Conservation (phyloP, 2,113 vertebrate species). For the Prietella phreatophila region DNA sequence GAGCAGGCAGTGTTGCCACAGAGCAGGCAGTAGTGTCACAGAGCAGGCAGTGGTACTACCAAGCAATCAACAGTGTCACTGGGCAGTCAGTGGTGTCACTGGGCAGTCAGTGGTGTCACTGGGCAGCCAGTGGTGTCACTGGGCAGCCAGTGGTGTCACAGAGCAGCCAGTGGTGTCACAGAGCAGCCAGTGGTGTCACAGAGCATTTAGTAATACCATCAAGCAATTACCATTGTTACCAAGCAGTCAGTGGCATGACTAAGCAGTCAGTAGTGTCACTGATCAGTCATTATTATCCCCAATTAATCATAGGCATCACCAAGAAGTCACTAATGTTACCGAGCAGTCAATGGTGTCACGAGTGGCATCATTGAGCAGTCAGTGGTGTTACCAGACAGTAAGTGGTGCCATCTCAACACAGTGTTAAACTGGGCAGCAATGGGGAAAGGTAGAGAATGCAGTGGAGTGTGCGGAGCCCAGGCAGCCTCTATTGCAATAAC, state of each 20-base stretch:
- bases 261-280: background rate
- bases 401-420: background rate
- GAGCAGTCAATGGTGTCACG: background rate
- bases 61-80: background rate
- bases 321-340: background rate
- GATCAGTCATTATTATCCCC: background rate
- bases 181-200: background rate
- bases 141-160: background rate
- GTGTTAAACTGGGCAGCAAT: background rate
- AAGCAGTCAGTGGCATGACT: background rate
- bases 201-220: background rate
- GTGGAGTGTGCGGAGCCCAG: slow-evolving; percentile 9
- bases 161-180: background rate
- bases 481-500: slow-evolving; percentile 39
- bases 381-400: background rate
- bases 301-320: background rate
- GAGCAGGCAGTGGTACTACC: no score
- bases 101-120: background rate
- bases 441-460: background rate
- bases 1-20: background rate
- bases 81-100: background rate
- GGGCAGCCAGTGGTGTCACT: background rate
- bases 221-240: background rate
- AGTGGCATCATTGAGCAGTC: background rate
- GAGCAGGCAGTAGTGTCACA: background rate